Conservation (phyloP, 2,113 vertebrate genomes). For the Collichthys lucidus region DNA sequence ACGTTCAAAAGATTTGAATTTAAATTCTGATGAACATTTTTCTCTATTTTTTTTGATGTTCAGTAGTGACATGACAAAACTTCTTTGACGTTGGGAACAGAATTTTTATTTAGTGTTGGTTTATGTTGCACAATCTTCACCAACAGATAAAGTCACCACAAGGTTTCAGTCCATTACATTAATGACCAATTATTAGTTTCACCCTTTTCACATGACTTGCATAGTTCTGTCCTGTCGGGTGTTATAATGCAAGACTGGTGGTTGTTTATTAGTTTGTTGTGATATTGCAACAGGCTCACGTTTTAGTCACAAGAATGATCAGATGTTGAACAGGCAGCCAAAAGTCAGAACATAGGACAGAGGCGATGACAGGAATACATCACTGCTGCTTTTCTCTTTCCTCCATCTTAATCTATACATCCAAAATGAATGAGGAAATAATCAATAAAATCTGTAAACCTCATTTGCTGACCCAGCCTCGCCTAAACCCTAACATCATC, state of each 20-base stretch:
- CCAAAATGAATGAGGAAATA: slow-evolving; percentile 28
- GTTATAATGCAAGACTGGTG: not conserved
- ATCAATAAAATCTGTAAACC: slow-evolving; percentile 17
- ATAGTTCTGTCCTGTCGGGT: not conserved
- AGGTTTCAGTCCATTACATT: not conserved
- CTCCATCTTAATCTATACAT: slow-evolving; percentile 14
- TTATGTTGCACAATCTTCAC: not conserved
- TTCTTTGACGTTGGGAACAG: not conserved
- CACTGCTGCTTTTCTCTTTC: not conserved
- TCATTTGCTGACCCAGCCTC: slow-evolving; percentile 12
- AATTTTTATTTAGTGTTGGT: not conserved
- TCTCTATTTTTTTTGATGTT: not conserved
- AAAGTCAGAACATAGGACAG: slow-evolving; percentile 1
- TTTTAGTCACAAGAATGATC: slow-evolving; percentile 8
- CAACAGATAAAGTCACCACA: not conserved
- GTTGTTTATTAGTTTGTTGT: not conserved
- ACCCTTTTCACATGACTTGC: not conserved
- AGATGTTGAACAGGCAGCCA: not conserved
- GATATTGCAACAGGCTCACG: not conserved
- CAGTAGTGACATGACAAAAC: not conserved
- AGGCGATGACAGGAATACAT: slow-evolving; percentile 44
- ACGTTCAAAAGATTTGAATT: too few species aligned
- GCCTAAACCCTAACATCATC: slow-evolving; percentile 8
- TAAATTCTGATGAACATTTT: not conserved
- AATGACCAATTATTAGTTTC: not conserved